Conservation (phyloP, 1,140 invertebrate genomes). For the Propsilocerus akamusi region DNA sequence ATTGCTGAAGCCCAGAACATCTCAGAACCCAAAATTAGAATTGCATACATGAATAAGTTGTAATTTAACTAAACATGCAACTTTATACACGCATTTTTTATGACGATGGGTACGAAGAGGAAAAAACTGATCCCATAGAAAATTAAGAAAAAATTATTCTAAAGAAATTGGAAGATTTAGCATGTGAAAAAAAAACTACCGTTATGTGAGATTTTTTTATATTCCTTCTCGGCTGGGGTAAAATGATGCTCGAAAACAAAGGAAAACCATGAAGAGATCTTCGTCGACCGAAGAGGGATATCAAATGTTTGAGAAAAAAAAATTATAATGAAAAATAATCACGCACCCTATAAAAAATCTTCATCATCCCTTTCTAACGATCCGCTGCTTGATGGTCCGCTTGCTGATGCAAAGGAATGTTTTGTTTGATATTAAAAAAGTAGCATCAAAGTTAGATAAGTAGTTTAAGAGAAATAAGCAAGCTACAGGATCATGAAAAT, state of each 20-base stretch:
- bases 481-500: neutral
- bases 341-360: constrained; percentile 2
- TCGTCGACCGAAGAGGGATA: too few relatives aligned
- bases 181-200: constrained; percentile 1
- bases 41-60: neutral
- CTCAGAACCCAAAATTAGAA: too few relatives aligned
- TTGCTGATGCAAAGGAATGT: neutral
- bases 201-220: constrained; percentile 1
- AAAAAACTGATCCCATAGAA: neutral
- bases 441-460: too few relatives aligned
- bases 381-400: too few relatives aligned
- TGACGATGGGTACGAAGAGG: neutral
- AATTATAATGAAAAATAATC: neutral
- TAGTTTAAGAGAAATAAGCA: too few relatives aligned
- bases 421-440: too few relatives aligned
- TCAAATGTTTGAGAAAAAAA: neutral
- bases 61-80: neutral
- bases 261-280: neutral
- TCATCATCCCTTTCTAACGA: neutral
- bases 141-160: neutral
- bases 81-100: neutral
- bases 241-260: neutral
- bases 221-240: too few relatives aligned
- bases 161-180: too few relatives aligned
- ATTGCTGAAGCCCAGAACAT: too few relatives aligned